These are phyloP conservation scores for Oeneis ivallda DNA, from an alignment of 2,888 invertebrate species.

Conservation along the genomic window DNA sequence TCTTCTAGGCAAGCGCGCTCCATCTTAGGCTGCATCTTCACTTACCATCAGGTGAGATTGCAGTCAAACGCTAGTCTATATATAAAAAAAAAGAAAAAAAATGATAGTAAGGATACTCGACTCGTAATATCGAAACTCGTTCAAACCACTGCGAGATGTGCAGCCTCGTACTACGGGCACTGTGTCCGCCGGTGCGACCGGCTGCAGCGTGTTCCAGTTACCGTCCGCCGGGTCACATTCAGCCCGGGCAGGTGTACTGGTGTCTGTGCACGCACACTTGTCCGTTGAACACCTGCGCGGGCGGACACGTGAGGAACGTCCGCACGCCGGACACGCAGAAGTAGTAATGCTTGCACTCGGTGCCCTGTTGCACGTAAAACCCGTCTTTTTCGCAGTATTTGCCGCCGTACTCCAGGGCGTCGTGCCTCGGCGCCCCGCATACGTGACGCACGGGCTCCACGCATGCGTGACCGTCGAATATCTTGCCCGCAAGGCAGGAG, in stretches of 20 bases:
- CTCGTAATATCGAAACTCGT: not conserved
- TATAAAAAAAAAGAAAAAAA: too few relatives aligned
- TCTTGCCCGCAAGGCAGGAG: slow-evolving; percentile 79
- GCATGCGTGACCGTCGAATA: slow-evolving; percentile 82
- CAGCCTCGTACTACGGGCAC: not conserved
- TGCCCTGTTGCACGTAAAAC: slow-evolving; percentile 77
- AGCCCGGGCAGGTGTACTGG: slow-evolving; percentile 75
- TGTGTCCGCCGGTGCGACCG: slow-evolving; percentile 17
- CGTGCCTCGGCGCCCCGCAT: slow-evolving; percentile 62
- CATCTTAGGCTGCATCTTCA: too few relatives aligned
- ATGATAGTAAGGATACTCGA: not conserved
- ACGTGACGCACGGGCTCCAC: slow-evolving; percentile 65
- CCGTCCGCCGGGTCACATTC: slow-evolving; percentile 42
- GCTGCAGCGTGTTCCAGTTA: slow-evolving; percentile 29
- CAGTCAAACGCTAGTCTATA: too few relatives aligned
- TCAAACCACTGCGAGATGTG: not conserved
- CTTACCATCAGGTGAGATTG: too few relatives aligned
- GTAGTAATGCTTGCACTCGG: slow-evolving; percentile 78
- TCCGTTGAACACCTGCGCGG: slow-evolving; percentile 79
- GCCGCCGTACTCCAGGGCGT: slow-evolving; percentile 52
- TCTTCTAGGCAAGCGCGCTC: too few relatives aligned
- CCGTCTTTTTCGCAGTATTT: slow-evolving; percentile 73
- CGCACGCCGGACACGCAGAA: slow-evolving; percentile 80
- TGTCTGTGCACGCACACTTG: slow-evolving; percentile 76
- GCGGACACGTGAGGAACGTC: slow-evolving; percentile 74